Evolutionary conservation across 2,888 invertebrate species (phyloP).

Genomic region (Cryptus armator): DNA sequence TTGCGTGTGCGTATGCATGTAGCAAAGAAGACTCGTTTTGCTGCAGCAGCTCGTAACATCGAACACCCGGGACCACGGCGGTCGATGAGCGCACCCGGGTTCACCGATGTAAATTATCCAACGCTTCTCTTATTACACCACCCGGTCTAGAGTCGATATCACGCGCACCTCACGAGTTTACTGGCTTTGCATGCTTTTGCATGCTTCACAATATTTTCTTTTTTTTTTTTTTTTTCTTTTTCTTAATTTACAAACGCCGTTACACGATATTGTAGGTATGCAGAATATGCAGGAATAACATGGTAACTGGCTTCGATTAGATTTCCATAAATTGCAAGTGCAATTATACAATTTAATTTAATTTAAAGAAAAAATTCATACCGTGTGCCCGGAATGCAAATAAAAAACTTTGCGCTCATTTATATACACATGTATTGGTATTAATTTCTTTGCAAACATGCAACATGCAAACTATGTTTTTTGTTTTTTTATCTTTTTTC

Average conservation of each 20-base stretch:
- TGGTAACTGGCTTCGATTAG: conserved; percentile 27
- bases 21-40: conserved; percentile 50
- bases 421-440: neutral
- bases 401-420: neutral
- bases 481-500: neutral
- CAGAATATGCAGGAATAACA: conserved; percentile 23
- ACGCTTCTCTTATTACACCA: conserved; percentile 59
- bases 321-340: conserved; percentile 31
- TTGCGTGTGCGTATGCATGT: neutral
- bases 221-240: neutral
- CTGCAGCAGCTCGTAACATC: conserved; percentile 34
- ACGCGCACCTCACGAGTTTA: conserved; percentile 39
- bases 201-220: conserved; percentile 23
- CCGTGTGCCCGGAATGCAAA: neutral
- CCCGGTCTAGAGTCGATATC: conserved; percentile 39
- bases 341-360: conserved; percentile 20
- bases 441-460: too few species aligned
- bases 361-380: neutral
- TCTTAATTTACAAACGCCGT: conserved; percentile 13
- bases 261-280: conserved; percentile 22
- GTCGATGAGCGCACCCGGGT: conserved; percentile 37
- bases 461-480: too few species aligned
- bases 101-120: conserved; percentile 61
- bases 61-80: conserved; percentile 38
- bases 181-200: conserved; percentile 1